These are phyloP conservation scores for Pangasius mekongensis DNA, from an alignment of 2,797 vertebrate genomes.

Conservation along the genomic window DNA sequence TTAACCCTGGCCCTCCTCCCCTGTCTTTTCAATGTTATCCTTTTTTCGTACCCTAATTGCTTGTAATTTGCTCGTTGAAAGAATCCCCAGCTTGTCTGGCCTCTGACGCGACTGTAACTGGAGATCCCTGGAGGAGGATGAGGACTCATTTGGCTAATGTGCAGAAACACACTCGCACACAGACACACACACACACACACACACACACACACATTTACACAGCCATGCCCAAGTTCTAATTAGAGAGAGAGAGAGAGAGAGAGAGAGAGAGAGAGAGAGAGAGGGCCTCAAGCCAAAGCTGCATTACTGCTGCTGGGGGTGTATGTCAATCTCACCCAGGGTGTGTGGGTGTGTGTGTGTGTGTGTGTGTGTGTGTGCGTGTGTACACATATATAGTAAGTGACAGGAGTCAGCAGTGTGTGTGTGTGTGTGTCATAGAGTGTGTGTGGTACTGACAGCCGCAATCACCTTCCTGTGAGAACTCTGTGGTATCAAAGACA, in stretches of 20 bases:
- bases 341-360: constrained; percentile 19
- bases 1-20: constrained; percentile 59
- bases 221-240: constrained; percentile 32
- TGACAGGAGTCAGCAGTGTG: background rate
- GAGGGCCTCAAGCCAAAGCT: constrained; percentile 3
- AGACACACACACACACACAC: constrained; percentile 38
- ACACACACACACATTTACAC: constrained; percentile 24
- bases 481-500: background rate
- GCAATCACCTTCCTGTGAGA: background rate
- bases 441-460: constrained; percentile 16
- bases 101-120: constrained; percentile 74
- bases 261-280: background rate
- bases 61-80: constrained; percentile 77
- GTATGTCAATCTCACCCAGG: constrained; percentile 27
- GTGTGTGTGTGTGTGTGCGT: constrained; percentile 7
- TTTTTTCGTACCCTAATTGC: constrained; percentile 78
- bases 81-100: constrained; percentile 69
- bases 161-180: constrained; percentile 53
- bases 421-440: constrained; percentile 12
- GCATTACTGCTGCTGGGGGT: constrained; percentile 30
- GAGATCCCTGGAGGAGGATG: constrained; percentile 67
- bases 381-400: constrained; percentile 11
- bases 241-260: constrained; percentile 10
- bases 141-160: constrained; percentile 61
- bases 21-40: constrained; percentile 74